Conservation (phyloP, 2,113 vertebrate genomes). For the Tiliqua scincoides region DNA sequence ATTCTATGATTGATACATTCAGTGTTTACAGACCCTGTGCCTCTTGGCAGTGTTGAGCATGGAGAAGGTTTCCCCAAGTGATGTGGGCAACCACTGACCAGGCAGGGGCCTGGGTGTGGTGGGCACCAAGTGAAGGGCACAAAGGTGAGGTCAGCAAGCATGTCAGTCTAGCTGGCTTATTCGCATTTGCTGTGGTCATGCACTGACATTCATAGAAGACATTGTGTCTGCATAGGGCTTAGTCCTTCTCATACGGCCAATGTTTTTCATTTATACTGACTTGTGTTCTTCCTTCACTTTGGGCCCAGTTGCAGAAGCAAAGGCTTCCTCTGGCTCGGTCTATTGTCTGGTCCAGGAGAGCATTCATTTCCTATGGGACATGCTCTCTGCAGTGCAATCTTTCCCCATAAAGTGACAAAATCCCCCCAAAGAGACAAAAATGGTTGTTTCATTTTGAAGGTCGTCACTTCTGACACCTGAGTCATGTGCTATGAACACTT, state of each 20-base stretch:
- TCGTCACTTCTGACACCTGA: not conserved
- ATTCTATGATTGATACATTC: too few species aligned
- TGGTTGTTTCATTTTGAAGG: not conserved
- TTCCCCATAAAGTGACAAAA: not conserved
- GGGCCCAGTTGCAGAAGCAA: not conserved
- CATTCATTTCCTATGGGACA: not conserved
- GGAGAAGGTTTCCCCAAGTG: too few species aligned
- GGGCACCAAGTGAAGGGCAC: too few species aligned
- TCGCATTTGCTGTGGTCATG: too few species aligned
- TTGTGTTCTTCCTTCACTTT: not conserved
- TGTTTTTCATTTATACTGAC: not conserved
- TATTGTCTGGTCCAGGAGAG: not conserved
- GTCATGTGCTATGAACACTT: not conserved
- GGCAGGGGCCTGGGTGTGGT: too few species aligned
- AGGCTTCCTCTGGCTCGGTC: not conserved
- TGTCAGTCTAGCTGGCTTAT: too few species aligned
- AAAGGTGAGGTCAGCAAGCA: too few species aligned
- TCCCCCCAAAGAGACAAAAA: not conserved
- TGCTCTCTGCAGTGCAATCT: not conserved
- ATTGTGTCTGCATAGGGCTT: too few species aligned
- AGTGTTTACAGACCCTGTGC: too few species aligned
- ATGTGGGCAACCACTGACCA: too few species aligned
- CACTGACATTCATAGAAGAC: too few species aligned
- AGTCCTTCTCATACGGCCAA: not conserved
- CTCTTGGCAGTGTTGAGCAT: too few species aligned